Base-by-base conservation (phyloP, 2,888 invertebrate species). In the Nematopogon swammerdamellus region DNA sequence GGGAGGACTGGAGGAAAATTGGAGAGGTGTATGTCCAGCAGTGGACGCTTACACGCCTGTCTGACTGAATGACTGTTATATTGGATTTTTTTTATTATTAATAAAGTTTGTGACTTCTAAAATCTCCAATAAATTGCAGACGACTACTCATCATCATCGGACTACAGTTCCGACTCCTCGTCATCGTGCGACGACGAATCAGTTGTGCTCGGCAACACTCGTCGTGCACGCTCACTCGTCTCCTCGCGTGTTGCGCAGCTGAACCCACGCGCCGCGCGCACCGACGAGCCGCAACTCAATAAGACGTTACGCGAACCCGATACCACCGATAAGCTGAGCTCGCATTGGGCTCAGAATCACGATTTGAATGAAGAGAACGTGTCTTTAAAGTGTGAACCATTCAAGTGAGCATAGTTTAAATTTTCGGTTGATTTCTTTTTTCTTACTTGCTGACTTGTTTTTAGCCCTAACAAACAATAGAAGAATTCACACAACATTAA, bases 381-480 rank as follows among this genome's bases (percentile, higher is more conserved):
- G 1, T 81, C 82, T 46, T 56, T 91, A 0, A 83, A 83, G 36
- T 66, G 72, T 1, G 71, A 85, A 18, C 91, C 91, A 0, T 91
- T 88, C 69, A 36, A 36, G 36, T 36, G 36, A 36, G 36, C 8
- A 25, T n/a, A n/a, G n/a, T n/a, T n/a, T n/a, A n/a, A n/a, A n/a
- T n/a, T n/a, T n/a, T n/a, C n/a, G n/a, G n/a, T n/a, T n/a, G n/a
- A n/a, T n/a, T n/a, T n/a, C n/a, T n/a, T n/a, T n/a, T n/a, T n/a
- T n/a, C n/a, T n/a, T n/a, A n/a, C n/a, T n/a, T n/a, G n/a, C n/a
- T n/a, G n/a, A n/a, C n/a, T n/a, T n/a, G n/a, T n/a, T n/a, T n/a
- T n/a, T n/a, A n/a, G n/a, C n/a, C n/a, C n/a, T n/a, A n/a, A n/a
- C n/a, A n/a, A n/a, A n/a, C n/a, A n/a, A n/a, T n/a, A n/a, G n/a